phyloP scores from a whole-genome alignment of 1,140 invertebrate genomes.

The Drosophila guanche region DNA sequence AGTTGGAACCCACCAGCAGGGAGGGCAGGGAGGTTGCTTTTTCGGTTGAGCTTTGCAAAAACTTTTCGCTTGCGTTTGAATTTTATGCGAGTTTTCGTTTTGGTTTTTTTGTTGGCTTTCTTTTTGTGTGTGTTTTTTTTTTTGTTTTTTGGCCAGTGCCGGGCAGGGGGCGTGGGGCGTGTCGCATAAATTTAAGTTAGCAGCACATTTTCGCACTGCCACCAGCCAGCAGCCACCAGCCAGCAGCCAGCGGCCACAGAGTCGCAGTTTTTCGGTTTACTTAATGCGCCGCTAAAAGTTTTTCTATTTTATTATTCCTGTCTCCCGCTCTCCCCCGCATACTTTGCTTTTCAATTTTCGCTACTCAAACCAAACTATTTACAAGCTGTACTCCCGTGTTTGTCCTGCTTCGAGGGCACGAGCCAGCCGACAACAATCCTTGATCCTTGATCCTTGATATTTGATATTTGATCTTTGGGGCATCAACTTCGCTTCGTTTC shows the following conservation, averaged over 20 bases:
- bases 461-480: no score
- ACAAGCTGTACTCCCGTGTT: slow-evolving; percentile 63
- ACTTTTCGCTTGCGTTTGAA: slow-evolving; percentile 79
- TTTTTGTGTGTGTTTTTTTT: slow-evolving; percentile 11
- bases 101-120: slow-evolving; percentile 22
- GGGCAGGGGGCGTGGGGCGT: slow-evolving; percentile 11
- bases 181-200: slow-evolving; percentile 81
- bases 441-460: no score
- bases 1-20: neutral
- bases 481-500: no score
- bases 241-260: slow-evolving; percentile 47
- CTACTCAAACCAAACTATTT: slow-evolving; percentile 69
- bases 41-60: slow-evolving; percentile 64
- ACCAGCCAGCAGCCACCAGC: neutral
- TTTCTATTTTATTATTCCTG: slow-evolving; percentile 80
- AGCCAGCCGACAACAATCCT: no score
- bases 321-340: slow-evolving; percentile 2
- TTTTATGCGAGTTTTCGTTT: slow-evolving; percentile 69
- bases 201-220: slow-evolving; percentile 72
- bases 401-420: slow-evolving; percentile 25
- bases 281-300: slow-evolving; percentile 80
- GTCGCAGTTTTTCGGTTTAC: slow-evolving; percentile 77
- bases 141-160: slow-evolving; percentile 3
- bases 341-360: slow-evolving; percentile 70
- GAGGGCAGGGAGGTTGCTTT: slow-evolving; percentile 16